Percentiles rank a stretch among this genome's conserved stretches.
Conservation (phyloP, 2,888 invertebrate genomes). For the Trachelus troglodyta region DNA sequence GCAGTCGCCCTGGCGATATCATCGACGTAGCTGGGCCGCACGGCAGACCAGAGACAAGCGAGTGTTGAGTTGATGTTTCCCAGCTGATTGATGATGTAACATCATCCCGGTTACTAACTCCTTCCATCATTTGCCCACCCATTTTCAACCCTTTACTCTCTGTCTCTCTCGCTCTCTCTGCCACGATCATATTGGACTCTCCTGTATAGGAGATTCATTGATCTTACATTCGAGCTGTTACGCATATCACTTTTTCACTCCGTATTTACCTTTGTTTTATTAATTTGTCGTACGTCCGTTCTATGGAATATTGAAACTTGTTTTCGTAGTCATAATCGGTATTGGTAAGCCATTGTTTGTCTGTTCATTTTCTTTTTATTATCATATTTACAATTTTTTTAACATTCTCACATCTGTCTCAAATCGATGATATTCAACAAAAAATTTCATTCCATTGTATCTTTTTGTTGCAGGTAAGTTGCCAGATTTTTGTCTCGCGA, state of each 20-base stretch:
- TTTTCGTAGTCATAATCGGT: not conserved
- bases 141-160: conserved; percentile 23
- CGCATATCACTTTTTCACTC: not conserved
- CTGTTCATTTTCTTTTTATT: not conserved
- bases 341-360: not conserved
- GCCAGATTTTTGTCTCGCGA: not conserved
- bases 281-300: not conserved
- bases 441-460: not conserved
- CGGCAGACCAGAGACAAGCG: conserved; percentile 42
- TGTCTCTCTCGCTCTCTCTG: not conserved
- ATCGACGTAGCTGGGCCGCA: conserved; percentile 34
- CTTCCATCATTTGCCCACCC: conserved; percentile 22
- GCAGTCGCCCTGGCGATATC: conserved; percentile 39
- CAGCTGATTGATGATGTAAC: conserved; percentile 65
- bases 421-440: not conserved
- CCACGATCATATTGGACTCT: not conserved
- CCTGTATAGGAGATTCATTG: not conserved
- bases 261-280: not conserved
- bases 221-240: not conserved
- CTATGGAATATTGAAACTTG: not conserved
- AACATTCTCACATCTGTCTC: not conserved
- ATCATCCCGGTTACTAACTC: conserved; percentile 48
- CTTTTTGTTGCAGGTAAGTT: conserved; percentile 36
- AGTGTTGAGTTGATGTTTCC: conserved; percentile 64
- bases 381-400: not conserved